Evolutionary conservation across 2,113 vertebrate genomes (phyloP).

Genomic region (Mixornis gularis): DNA sequence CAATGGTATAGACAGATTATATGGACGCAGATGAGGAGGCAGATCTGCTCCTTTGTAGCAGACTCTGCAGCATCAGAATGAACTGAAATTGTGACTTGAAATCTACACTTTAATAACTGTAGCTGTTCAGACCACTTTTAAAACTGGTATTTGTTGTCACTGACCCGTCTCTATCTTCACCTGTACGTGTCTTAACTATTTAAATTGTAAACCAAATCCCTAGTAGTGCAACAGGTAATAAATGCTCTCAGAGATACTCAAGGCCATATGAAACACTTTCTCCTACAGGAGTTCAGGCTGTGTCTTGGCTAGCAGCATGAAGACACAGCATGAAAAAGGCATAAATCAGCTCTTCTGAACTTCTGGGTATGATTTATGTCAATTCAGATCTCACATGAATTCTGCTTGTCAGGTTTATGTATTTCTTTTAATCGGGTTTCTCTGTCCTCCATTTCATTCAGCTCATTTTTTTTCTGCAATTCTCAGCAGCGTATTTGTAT

Average conservation of each 20-base stretch:
- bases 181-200: background rate
- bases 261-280: background rate
- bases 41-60: background rate
- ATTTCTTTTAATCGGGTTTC: background rate
- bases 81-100: background rate
- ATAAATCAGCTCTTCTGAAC: background rate
- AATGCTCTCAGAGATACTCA: background rate
- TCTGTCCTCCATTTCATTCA: background rate
- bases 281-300: background rate
- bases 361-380: background rate
- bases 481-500: background rate
- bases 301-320: background rate
- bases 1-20: background rate
- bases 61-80: background rate
- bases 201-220: background rate
- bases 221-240: background rate
- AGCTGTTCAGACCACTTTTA: background rate
- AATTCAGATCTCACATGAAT: background rate
- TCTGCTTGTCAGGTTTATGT: background rate
- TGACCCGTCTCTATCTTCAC: background rate
- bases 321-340: background rate
- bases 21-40: accelerated
- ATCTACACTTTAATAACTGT: background rate
- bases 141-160: background rate
- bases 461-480: background rate